Conservation (phyloP, 92 coral and sea anemone species). For the Virgularia gustaviana region DNA sequence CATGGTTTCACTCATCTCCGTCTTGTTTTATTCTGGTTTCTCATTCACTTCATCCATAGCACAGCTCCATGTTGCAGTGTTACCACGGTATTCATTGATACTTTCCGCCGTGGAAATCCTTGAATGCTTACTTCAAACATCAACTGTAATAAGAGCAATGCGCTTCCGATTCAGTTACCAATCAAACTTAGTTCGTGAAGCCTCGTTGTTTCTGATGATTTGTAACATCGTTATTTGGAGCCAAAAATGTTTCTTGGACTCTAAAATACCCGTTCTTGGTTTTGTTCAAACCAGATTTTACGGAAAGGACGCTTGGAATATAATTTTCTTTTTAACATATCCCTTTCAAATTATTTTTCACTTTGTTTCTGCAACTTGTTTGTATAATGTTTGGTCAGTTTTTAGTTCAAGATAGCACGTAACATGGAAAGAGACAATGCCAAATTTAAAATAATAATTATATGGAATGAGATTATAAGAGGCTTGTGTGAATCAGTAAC, state of each 20-base stretch:
- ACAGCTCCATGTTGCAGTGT: constrained; percentile 63
- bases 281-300: constrained; percentile 89
- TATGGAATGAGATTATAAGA: too few relatives aligned
- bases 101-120: constrained; percentile 44
- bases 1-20: constrained; percentile 76
- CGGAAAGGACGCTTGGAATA: constrained; percentile 93
- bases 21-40: constrained; percentile 83
- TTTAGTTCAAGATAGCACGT: constrained; percentile 41
- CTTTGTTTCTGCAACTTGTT: constrained; percentile 89
- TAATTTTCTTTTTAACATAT: constrained; percentile 81
- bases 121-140: constrained; percentile 87
- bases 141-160: constrained; percentile 81
- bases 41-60: constrained; percentile 93
- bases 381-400: constrained; percentile 91
- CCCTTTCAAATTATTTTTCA: constrained; percentile 94
- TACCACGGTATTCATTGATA: constrained; percentile 75
- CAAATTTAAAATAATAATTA: too few relatives aligned
- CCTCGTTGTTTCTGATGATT: constrained; percentile 82
- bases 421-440: background rate
- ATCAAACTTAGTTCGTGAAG: constrained; percentile 88
- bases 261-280: constrained; percentile 81
- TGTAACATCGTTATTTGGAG: constrained; percentile 92
- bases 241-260: constrained; percentile 88
- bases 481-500: too few relatives aligned
- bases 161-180: constrained; percentile 87